Evolutionary conservation across 2,888 invertebrate species (phyloP).

Genomic region (Zaprionus obscuricornis): DNA sequence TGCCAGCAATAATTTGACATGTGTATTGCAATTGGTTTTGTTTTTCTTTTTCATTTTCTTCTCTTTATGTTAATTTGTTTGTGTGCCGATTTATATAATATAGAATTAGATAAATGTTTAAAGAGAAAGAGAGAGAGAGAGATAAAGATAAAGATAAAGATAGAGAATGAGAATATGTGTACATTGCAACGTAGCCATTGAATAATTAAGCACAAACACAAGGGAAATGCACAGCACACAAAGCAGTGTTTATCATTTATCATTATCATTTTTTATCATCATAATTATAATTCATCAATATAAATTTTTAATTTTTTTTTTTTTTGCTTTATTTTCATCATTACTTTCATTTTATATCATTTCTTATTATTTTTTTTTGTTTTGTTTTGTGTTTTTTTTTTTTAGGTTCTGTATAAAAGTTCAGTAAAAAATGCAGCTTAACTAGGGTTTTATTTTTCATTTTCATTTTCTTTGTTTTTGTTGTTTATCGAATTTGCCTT

Average conservation of each 20-base stretch:
- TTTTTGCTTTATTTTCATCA: slow-evolving; percentile 50
- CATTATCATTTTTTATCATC: slow-evolving; percentile 28
- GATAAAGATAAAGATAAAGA: slow-evolving; percentile 18
- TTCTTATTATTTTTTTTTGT: slow-evolving; percentile 22
- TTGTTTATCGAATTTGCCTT: slow-evolving; percentile 56
- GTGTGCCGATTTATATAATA: slow-evolving; percentile 42
- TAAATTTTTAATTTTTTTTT: background rate
- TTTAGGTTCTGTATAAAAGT: slow-evolving; percentile 75
- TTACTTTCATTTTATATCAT: slow-evolving; percentile 33
- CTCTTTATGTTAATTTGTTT: too few species aligned
- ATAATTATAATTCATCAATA: background rate
- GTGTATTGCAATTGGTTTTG: slow-evolving; percentile 36
- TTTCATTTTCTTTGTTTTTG: too few species aligned
- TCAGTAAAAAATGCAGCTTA: slow-evolving; percentile 81
- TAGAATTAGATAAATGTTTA: slow-evolving; percentile 45
- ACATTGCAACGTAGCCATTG: slow-evolving; percentile 67
- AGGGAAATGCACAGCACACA: slow-evolving; percentile 61
- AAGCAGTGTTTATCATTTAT: slow-evolving; percentile 41
- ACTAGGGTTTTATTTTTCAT: slow-evolving; percentile 55
- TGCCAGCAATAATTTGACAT: slow-evolving; percentile 55
- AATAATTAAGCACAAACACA: slow-evolving; percentile 46
- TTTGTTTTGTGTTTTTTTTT: slow-evolving; percentile 33
- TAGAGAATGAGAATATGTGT: slow-evolving; percentile 15
- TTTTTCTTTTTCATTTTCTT: background rate
- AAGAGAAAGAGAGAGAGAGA: slow-evolving; percentile 7